Conservation (phyloP, 2,797 vertebrate species). For the Squalus acanthias region DNA sequence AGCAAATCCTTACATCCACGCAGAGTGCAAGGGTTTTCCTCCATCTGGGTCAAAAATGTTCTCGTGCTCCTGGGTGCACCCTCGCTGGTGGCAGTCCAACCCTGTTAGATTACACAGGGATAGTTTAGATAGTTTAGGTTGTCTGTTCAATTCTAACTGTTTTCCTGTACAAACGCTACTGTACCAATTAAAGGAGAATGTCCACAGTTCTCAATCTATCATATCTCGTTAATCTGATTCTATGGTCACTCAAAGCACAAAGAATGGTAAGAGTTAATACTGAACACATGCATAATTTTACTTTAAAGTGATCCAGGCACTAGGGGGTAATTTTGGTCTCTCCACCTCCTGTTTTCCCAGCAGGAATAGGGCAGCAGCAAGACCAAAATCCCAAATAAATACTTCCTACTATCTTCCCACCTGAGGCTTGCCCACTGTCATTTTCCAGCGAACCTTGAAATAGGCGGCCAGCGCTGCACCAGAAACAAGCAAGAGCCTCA, state of each 20-base stretch:
- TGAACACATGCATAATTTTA: not conserved
- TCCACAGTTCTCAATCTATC: too few relatives aligned
- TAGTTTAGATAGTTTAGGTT: too few relatives aligned
- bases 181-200: too few relatives aligned
- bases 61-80: not conserved
- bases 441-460: not conserved
- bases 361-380: not conserved
- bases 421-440: not conserved
- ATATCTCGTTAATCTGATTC: not conserved
- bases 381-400: not conserved
- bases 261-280: too few relatives aligned
- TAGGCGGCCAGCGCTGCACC: not conserved
- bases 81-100: not conserved
- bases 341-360: not conserved
- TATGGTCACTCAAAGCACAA: not conserved
- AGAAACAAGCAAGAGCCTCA: not conserved
- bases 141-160: too few relatives aligned
- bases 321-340: not conserved
- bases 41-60: not conserved
- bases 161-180: too few relatives aligned
- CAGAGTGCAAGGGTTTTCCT: not conserved
- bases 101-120: not conserved
- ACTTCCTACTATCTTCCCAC: not conserved
- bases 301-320: not conserved
- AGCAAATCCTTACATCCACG: not conserved